Percentiles rank a stretch among this genome's conserved stretches.
phyloP scores from a whole-genome alignment of 1,140 invertebrate genomes.

The Apis florea region DNA sequence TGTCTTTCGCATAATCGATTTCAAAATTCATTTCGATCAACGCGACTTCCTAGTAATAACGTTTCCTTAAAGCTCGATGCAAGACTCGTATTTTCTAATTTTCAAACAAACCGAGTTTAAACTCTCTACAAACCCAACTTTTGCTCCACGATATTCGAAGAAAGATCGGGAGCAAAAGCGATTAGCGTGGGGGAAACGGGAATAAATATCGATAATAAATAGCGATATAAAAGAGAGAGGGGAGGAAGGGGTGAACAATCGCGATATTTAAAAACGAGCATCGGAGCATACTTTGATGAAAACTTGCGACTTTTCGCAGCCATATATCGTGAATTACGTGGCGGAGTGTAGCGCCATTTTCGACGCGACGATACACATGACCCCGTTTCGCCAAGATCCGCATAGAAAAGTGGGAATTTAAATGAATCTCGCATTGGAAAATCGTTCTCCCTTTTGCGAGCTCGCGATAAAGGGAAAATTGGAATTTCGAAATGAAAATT shows the following conservation, averaged over 20 bases:
- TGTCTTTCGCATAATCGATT: too few species aligned
- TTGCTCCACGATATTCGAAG: too few species aligned
- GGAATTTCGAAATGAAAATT: not conserved
- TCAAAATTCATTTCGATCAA: too few species aligned
- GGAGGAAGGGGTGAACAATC: constrained; percentile 5
- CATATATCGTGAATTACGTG: not conserved
- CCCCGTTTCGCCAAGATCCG: not conserved
- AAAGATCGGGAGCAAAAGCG: not conserved
- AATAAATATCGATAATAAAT: not conserved
- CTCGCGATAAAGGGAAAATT: not conserved
- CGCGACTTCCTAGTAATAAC: too few species aligned
- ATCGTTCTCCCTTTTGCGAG: not conserved
- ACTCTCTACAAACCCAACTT: too few species aligned
- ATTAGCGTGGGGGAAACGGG: not conserved
- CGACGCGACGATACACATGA: not conserved
- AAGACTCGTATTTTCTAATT: too few species aligned
- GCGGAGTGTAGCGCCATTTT: not conserved
- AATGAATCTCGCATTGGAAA: not conserved
- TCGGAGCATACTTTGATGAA: constrained; percentile 15
- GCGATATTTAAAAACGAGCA: constrained; percentile 20
- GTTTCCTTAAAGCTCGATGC: too few species aligned
- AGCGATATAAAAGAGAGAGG: not conserved
- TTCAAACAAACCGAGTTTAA: too few species aligned
- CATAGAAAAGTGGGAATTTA: not conserved
- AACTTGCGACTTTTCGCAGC: not conserved